A percentile compares a stretch with the other conserved stretches of the same genome.
Conservation (phyloP, 2,888 invertebrate species). For the Sepiola atlantica region DNA sequence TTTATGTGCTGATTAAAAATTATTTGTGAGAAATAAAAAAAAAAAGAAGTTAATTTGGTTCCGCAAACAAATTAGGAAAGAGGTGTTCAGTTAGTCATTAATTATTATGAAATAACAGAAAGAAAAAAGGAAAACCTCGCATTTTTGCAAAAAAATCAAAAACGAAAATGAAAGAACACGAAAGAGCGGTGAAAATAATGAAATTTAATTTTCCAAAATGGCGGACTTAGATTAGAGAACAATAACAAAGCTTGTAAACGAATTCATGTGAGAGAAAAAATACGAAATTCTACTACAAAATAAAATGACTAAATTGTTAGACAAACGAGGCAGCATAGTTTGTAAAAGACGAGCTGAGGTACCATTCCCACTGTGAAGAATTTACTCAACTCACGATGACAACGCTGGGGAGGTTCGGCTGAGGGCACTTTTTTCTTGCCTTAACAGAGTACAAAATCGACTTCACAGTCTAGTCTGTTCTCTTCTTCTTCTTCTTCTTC, state of each 20-base stretch:
- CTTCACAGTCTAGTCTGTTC: too few relatives aligned
- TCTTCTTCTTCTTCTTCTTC: too few relatives aligned
- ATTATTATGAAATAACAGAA: background rate
- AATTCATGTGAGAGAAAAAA: background rate
- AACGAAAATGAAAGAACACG: background rate
- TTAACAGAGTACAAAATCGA: too few relatives aligned
- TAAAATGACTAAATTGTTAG: background rate
- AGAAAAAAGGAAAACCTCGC: background rate
- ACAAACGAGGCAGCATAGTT: too few relatives aligned
- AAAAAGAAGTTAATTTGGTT: background rate
- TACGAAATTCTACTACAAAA: background rate
- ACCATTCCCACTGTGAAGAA: too few relatives aligned
- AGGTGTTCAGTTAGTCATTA: background rate
- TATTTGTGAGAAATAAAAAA: background rate
- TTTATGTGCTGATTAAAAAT: background rate
- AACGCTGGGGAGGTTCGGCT: too few relatives aligned
- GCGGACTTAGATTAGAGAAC: background rate
- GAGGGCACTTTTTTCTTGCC: too few relatives aligned
- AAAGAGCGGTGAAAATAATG: background rate
- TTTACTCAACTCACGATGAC: too few relatives aligned
- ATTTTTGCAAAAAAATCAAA: background rate
- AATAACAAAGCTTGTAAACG: background rate
- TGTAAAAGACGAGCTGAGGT: too few relatives aligned
- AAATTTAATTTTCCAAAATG: background rate
- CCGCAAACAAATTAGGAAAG: background rate